Conservation (phyloP, 2,888 invertebrate species). For the Euzetes globulus region DNA sequence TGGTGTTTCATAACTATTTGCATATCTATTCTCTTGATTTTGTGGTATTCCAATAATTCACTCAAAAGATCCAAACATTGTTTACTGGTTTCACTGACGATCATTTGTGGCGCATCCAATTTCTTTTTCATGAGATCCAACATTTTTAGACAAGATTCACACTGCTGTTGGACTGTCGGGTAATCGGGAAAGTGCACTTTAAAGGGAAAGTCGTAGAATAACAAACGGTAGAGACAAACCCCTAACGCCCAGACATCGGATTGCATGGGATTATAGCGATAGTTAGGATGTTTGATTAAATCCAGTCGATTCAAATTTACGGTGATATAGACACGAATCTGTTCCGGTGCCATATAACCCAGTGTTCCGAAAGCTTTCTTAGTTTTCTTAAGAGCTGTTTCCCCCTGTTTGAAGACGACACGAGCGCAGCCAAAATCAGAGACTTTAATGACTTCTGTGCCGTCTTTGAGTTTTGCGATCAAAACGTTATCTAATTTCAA, state of each 20-base stretch:
- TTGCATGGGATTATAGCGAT: neutral
- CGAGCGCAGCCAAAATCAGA: neutral
- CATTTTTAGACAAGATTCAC: neutral
- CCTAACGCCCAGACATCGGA: neutral
- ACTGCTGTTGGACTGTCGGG: neutral
- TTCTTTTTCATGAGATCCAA: neutral
- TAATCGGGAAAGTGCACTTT: neutral
- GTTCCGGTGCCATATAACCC: neutral
- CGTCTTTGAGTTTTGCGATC: neutral
- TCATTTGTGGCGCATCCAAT: neutral
- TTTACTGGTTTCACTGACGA: no score
- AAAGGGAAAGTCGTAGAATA: no score
- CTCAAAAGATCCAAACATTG: neutral
- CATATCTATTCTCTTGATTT: neutral
- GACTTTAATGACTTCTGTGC: neutral
- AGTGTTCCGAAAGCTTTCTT: neutral
- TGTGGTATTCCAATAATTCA: neutral
- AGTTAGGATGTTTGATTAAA: neutral
- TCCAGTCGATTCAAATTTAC: neutral
- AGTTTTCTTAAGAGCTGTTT: neutral
- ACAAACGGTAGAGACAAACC: neutral
- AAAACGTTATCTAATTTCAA: neutral
- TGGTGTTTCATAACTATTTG: neutral
- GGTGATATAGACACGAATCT: neutral
- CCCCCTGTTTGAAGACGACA: neutral